Base-by-base conservation (phyloP, 2,797 vertebrate species). In the Dryobates pubescens region DNA sequence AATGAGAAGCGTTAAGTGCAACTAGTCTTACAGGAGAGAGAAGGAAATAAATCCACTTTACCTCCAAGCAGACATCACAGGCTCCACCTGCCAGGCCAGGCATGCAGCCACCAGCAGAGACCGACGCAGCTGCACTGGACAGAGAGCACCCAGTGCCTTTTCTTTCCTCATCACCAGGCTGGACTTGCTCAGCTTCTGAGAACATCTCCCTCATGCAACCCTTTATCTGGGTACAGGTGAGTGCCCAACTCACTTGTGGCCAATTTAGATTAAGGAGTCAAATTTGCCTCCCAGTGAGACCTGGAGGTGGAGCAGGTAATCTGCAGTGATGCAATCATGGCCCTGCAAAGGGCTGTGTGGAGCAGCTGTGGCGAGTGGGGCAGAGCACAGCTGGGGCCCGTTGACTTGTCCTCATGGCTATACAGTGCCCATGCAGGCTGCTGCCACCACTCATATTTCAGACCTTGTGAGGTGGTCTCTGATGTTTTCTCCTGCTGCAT, bases 61-160 rank as follows among this genome's bases (percentile, higher is more conserved):
- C 49, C 27, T n/a, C n/a, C 1, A 3, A 12, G 7, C 1, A 8
- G 49, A 6, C 6, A 1, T 41, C 61, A 1, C 18, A 0, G 10
- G 36, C 68, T 27, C 38, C 74, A 62, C 1, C 6, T 1, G 8
- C 19, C 12, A 3, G 11, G 8, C 4, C 56, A 3, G 57, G 10
- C 26, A n/a, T 1, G 14, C 17, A 15, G n/a, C 47, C 13, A 1
- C 38, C 12, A 0, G 38, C 51, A 12, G 14, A 0, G 53, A 2
- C 27, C 29, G 41, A 2, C 27, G 17, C 8, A 0, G 17, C 51
- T 29, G 57, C 15, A 1, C 20, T 1, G 1, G 19, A 2, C 2
- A 0, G 29, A 0, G 10, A 0, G 7, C 30, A 1, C 2, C 30
- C 19, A 2, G 30, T 0, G 7, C 18, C 13, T 11, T 1, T 1